Evolutionary conservation across 2,888 invertebrate species (phyloP).

Genomic region (Rosalia funebris): DNA sequence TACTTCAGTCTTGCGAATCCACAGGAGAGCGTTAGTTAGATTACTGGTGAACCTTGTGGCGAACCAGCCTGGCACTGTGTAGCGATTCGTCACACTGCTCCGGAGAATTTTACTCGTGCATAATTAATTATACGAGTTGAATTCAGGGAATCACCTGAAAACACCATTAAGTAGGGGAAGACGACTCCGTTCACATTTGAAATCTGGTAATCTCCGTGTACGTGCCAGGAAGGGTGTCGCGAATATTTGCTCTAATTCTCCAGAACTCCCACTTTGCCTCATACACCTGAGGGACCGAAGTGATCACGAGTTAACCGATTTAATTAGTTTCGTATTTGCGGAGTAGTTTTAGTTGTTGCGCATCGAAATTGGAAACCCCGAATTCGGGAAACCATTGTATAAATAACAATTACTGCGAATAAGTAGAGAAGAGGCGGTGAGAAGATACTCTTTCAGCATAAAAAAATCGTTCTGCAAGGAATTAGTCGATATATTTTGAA

Average conservation of each 20-base stretch:
- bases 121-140: slow-evolving; percentile 11
- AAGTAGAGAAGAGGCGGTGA: too few species aligned
- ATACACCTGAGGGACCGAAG: neutral
- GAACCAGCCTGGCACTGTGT: neutral
- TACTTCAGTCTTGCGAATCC: neutral
- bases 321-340: slow-evolving; percentile 5
- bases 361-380: neutral
- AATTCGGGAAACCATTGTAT: too few species aligned
- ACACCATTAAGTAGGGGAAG: neutral
- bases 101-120: slow-evolving; percentile 8
- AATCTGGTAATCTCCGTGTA: neutral
- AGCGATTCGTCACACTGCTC: slow-evolving; percentile 9
- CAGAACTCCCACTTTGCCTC: neutral
- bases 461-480: too few species aligned
- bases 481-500: too few species aligned
- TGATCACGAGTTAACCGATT: slow-evolving; percentile 10
- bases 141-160: slow-evolving; percentile 10
- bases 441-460: too few species aligned
- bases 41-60: neutral
- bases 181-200: slow-evolving; percentile 7
- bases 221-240: slow-evolving; percentile 1
- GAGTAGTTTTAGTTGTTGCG: neutral
- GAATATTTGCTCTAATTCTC: slow-evolving; percentile 3
- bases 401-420: too few species aligned
- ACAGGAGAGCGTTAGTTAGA: neutral